These are phyloP conservation scores for Heliothis virescens DNA, from an alignment of 1,140 invertebrate species.

Conservation along the genomic window DNA sequence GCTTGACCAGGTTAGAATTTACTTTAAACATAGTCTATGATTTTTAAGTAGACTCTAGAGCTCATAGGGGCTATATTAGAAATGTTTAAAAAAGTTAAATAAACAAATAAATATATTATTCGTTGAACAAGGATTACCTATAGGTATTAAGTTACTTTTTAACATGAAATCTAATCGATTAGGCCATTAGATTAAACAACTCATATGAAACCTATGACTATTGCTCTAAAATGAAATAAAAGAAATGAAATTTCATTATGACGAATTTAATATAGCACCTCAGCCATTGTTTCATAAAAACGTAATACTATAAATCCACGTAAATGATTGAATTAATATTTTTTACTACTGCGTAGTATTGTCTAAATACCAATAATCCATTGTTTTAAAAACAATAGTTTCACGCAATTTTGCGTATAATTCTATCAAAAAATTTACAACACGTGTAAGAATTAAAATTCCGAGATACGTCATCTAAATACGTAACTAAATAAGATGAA, in stretches of 20 bases:
- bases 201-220: not conserved
- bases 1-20: no score
- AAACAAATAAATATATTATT: no score
- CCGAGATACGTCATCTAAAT: not conserved
- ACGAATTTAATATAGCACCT: not conserved
- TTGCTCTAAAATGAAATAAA: slow-evolving; percentile 5
- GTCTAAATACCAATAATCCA: no score
- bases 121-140: no score
- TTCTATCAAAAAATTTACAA: not conserved
- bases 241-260: not conserved
- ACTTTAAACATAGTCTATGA: no score
- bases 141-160: no score
- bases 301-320: not conserved
- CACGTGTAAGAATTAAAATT: not conserved
- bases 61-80: no score
- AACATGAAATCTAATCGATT: not conserved
- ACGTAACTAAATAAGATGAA: no score
- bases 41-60: no score
- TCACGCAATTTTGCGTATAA: not conserved
- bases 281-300: slow-evolving; percentile 5
- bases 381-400: not conserved
- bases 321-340: not conserved
- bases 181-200: no score
- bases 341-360: no score
- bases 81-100: no score